Evolutionary conservation across 2,113 vertebrate genomes (phyloP).

Genomic region (Ellobius talpinus): DNA sequence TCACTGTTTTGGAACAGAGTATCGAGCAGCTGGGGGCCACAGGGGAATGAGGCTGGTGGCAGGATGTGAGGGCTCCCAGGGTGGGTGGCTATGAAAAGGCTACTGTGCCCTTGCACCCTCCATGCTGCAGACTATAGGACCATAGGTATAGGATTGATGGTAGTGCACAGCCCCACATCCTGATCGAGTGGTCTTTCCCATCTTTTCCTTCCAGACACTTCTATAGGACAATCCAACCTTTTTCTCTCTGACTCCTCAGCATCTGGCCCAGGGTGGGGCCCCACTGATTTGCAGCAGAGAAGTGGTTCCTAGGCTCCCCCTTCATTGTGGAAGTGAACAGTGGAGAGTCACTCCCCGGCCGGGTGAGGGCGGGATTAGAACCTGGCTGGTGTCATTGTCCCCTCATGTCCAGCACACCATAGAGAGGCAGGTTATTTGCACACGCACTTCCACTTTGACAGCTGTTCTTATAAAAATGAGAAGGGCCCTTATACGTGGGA

Average conservation of each 20-base stretch:
- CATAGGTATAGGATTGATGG: background rate
- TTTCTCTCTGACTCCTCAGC: background rate
- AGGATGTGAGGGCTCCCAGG: background rate
- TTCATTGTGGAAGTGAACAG: background rate
- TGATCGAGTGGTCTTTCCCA: background rate
- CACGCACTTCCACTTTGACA: slow-evolving; percentile 50
- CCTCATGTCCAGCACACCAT: background rate
- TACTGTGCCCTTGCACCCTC: background rate
- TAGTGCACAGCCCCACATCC: background rate
- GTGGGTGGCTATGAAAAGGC: background rate
- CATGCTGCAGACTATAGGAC: too few relatives aligned
- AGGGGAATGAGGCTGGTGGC: background rate
- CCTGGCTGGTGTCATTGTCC: background rate
- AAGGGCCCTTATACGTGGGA: slow-evolving; percentile 35
- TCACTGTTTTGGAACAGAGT: background rate
- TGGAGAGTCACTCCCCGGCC: background rate
- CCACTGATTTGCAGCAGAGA: background rate
- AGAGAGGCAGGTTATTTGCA: background rate
- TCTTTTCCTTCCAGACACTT: slow-evolving; percentile 5
- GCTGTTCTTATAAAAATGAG: slow-evolving; percentile 38
- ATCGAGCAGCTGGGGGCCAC: too few relatives aligned
- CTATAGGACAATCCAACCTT: rapidly evolving
- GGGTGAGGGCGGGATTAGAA: background rate
- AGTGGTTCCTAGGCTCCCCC: background rate
- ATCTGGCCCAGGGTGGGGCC: background rate